Conservation (phyloP, 2,113 vertebrate species). For the Pyxicephalus adspersus region DNA sequence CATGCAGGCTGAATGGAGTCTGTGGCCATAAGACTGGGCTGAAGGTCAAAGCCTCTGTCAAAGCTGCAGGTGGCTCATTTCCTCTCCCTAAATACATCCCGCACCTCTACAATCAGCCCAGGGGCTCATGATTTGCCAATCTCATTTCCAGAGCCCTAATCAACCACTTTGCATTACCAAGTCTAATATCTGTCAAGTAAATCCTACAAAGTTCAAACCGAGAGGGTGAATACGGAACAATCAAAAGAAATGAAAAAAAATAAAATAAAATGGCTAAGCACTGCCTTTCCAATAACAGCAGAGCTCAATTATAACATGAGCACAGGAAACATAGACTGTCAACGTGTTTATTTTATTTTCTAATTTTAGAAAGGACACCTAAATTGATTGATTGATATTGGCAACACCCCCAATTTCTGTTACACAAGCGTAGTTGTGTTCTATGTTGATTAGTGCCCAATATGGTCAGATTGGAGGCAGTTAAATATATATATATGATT, state of each 20-base stretch:
- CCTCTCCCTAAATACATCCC: constrained; percentile 65
- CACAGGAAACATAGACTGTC: too few relatives aligned
- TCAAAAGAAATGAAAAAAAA: not conserved
- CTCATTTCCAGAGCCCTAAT: constrained; percentile 24
- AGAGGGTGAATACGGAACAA: not conserved
- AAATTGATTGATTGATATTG: too few relatives aligned
- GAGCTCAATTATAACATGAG: too few relatives aligned
- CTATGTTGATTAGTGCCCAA: too few relatives aligned
- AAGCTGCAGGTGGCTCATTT: constrained; percentile 86
- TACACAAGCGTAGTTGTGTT: too few relatives aligned
- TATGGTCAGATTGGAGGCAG: too few relatives aligned
- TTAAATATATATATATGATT: too few relatives aligned
- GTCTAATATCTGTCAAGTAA: constrained; percentile 26
- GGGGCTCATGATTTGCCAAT: constrained; percentile 31
- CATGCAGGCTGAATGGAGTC: constrained; percentile 74
- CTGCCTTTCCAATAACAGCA: too few relatives aligned
- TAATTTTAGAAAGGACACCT: too few relatives aligned
- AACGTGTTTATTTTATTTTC: too few relatives aligned
- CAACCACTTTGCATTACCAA: constrained; percentile 17
- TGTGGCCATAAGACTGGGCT: constrained; percentile 75
- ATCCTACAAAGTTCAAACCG: not conserved
- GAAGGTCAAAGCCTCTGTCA: constrained; percentile 90
- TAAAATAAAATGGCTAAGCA: too few relatives aligned
- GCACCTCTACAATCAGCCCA: constrained; percentile 59
- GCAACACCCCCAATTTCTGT: too few relatives aligned